phyloP scores from a whole-genome alignment of 2,797 vertebrate species.

The Phrynocephalus vlangalii region DNA sequence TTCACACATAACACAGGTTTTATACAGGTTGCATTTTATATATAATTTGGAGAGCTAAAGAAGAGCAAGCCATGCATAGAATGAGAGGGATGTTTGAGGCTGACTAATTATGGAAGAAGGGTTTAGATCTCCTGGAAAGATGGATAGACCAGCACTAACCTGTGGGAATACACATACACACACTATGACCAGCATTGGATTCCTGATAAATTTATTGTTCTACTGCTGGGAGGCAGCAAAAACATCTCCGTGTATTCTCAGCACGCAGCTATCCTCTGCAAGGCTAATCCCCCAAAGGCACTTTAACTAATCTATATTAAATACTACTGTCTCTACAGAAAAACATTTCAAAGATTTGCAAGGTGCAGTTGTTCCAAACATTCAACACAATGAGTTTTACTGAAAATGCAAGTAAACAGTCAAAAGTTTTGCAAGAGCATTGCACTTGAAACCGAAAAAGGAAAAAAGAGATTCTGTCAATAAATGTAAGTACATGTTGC shows the following conservation, averaged over 20 bases:
- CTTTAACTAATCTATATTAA: slow-evolving; percentile 25
- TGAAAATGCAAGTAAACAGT: slow-evolving; percentile 11
- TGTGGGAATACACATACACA: slow-evolving; percentile 14
- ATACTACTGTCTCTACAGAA: slow-evolving; percentile 8
- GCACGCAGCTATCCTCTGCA: neutral
- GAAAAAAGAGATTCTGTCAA: neutral
- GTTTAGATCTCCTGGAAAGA: slow-evolving; percentile 51
- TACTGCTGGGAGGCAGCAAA: neutral
- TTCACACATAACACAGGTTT: neutral
- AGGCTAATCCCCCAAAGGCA: slow-evolving; percentile 27
- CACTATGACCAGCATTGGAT: neutral
- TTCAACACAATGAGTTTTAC: slow-evolving; percentile 3
- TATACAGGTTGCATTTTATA: neutral
- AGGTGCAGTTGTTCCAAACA: slow-evolving; percentile 39
- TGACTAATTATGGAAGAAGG: slow-evolving; percentile 45
- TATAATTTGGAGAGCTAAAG: slow-evolving; percentile 21
- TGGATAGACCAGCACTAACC: slow-evolving; percentile 33
- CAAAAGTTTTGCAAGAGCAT: neutral
- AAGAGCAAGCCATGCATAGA: slow-evolving; percentile 57
- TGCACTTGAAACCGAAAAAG: neutral
- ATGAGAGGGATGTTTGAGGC: slow-evolving; percentile 29
- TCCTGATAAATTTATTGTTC: slow-evolving; percentile 46
- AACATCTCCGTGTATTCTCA: slow-evolving; percentile 37
- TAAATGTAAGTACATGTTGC: fast-evolving
- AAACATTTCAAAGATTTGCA: slow-evolving; percentile 17